Evolutionary conservation across 2,888 invertebrate species (phyloP), one percentile per base, ranked within the genome.

Genomic region (Lymantria dispar): DNA sequence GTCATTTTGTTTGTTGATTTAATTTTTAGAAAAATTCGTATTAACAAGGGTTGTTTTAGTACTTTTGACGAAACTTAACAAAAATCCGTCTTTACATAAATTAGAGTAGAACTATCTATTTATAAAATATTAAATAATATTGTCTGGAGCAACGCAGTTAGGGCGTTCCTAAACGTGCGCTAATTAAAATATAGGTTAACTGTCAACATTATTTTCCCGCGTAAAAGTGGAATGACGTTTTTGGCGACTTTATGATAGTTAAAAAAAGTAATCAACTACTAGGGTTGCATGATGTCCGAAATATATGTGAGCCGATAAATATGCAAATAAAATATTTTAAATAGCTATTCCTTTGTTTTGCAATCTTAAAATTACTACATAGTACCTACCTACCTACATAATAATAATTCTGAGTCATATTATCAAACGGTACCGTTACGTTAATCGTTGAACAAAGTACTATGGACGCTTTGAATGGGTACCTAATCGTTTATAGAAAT

Each of bases 181-280:
- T 71, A 72, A 76, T 78, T 79, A 78, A 72, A 77, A 79, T 80
- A 68, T 80, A 66, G 79, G 78, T 78, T 77, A 80, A 73, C 70
- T 72, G 63, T 72, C 72, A 62, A 65, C 63, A 64, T 70, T 68
- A 71, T 66, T 57, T 58, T 55, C 50, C 46, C 50, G 61, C 57
- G 58, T 63, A 62, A 61, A 62, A 54, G 29, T 14, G 47, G 43
- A 22, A 63, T 65, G 65, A 58, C 58, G 50, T 38, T 14, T 45
- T 53, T 50, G 33, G 43, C 50, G 49, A 43, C 58, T 38, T 22
- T 31, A 45, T 40, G 40, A 40, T 9, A 40, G 15, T 40, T 40
- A 40, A 14, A 5, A 37, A n/a, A 38, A 38, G 38, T 38, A 40
- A 14, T 8, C 40, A 33, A 10, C 40, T 13, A 14, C 15, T 40